Evolutionary conservation across 2,797 vertebrate genomes (phyloP).

Genomic region (Odontamblyopus lacepedii): DNA sequence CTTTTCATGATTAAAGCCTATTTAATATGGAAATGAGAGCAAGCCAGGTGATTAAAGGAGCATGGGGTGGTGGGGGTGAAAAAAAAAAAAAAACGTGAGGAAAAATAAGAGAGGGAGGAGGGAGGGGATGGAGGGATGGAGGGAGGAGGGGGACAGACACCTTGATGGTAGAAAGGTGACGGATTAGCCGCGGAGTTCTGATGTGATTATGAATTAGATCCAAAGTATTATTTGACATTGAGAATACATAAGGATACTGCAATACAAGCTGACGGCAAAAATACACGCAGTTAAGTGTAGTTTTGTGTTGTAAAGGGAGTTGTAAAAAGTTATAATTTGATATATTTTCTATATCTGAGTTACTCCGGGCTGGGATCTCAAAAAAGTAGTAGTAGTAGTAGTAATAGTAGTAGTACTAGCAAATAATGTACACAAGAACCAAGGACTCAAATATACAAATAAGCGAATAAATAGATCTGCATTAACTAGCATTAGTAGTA

Average conservation of each 20-base stretch:
- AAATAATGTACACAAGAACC: too few species aligned
- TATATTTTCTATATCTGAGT: neutral
- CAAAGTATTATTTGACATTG: slow-evolving; percentile 12
- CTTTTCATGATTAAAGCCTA: slow-evolving; percentile 99
- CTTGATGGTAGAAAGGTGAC: slow-evolving; percentile 42
- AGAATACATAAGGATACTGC: neutral
- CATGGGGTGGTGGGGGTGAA: slow-evolving; percentile 72
- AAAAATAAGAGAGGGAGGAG: slow-evolving; percentile 5
- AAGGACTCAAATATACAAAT: too few species aligned
- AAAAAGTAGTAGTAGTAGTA: too few species aligned
- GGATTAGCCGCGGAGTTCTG: neutral
- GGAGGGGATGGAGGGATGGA: neutral
- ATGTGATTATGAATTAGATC: slow-evolving; percentile 9
- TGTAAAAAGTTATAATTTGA: neutral
- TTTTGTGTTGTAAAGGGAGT: neutral
- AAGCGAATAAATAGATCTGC: too few species aligned
- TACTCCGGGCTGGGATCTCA: too few species aligned
- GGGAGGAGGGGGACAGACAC: slow-evolving; percentile 48
- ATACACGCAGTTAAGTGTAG: neutral
- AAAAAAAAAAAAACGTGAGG: slow-evolving; percentile 26
- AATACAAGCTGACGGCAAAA: neutral
- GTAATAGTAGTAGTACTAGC: too few species aligned
- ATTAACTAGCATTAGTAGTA: too few species aligned
- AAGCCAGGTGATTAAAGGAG: slow-evolving; percentile 99
- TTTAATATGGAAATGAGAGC: slow-evolving; percentile 99